Base-by-base conservation (phyloP, 2,113 vertebrate genomes). In the Sardina pilchardus region DNA sequence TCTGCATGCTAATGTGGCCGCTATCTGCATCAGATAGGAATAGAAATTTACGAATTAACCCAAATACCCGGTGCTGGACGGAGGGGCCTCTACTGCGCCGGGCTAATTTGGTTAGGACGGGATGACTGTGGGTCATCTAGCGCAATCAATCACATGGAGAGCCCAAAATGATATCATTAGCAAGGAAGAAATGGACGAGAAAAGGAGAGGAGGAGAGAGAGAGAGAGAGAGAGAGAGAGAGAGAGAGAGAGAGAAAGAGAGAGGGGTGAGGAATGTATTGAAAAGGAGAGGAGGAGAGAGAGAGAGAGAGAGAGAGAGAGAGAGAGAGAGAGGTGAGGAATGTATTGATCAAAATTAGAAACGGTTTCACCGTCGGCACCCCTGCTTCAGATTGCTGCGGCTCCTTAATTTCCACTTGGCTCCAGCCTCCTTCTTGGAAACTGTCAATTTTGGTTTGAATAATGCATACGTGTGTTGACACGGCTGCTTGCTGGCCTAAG, bases 1-100 rank as follows among this genome's bases (percentile, higher is more conserved):
- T 84, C 45, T 87, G 85, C 87, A 90, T 93, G 90, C 88, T 93
- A 93, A 94, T 94, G 88, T 87, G 85, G 84, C 90, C 91, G 86
- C 91, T 88, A 90, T 89, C 92, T 90, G 90, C 86, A 91, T 87
- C 81, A 48, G 81, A 84, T 71, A 83, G 89, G 87, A 91, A 93
- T 87, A 86, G 90, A 83, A 91, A 90, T 90, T 87, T 88, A 90
- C 84, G 91, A 91, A 87, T 86, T 90, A 90, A 83, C 84, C 88
- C 88, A 92, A 89, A 93, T 92, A 89, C 91, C 89, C 90, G 82
- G 71, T n/a, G 71, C 59, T 63, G 85, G 81, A 36, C 81, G 75
- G 63, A 83, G 83, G 75, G 83, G 84, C 56, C 83, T 43, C 67
- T 59, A 14, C 45, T 82, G 85, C 75, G 81, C 83, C 21, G 42